Percentiles rank a stretch among this genome's conserved stretches.
Conservation (phyloP, 2,797 vertebrate genomes). For the Aphelocoma californica region DNA sequence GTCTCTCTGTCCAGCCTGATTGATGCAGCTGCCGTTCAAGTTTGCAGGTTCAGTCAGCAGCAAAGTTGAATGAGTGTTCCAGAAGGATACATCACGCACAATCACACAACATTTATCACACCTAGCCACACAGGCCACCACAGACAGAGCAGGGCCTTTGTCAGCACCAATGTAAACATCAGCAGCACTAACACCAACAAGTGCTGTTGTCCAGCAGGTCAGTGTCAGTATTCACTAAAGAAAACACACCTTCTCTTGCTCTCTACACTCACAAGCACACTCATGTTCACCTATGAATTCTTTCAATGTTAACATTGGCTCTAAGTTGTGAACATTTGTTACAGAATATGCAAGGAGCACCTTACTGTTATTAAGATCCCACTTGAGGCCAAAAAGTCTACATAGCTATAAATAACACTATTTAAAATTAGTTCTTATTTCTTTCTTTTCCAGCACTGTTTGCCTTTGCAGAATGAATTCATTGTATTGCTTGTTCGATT, state of each 20-base stretch:
- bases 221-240: no score
- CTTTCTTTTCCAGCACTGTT: neutral
- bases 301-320: neutral
- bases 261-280: neutral
- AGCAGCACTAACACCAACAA: neutral
- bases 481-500: neutral
- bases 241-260: neutral
- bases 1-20: accelerated
- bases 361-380: neutral
- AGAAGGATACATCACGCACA: no score
- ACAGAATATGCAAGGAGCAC: neutral
- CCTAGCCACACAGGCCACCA: no score
- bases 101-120: accelerated
- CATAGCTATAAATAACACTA: neutral
- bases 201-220: neutral
- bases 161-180: accelerated
- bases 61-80: neutral
- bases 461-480: neutral
- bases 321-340: neutral
- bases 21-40: neutral
- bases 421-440: neutral
- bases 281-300: neutral
- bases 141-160: neutral
- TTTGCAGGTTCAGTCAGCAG: neutral
- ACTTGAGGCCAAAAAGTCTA: neutral